Conservation (phyloP, 2,888 invertebrate genomes). For the Hemaris fuciformis region DNA sequence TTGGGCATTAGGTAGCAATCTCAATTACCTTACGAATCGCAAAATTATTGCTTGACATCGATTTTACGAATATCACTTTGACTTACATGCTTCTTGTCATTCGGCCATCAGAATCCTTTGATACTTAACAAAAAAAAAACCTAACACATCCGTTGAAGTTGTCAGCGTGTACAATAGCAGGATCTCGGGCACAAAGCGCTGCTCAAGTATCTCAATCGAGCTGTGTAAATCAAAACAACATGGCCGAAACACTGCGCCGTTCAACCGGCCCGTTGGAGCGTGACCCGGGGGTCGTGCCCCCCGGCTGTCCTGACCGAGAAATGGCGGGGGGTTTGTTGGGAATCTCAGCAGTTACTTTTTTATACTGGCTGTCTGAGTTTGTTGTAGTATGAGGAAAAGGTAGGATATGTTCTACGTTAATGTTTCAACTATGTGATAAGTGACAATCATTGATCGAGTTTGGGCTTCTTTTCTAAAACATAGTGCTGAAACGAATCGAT, state of each 20-base stretch:
- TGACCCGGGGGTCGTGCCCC: not conserved
- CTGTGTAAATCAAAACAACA: constrained; percentile 19
- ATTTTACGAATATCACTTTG: too few species aligned
- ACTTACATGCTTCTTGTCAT: too few species aligned
- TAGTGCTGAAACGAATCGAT: too few species aligned
- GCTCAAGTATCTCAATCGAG: constrained; percentile 41
- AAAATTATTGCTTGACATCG: too few species aligned
- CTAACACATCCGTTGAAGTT: not conserved
- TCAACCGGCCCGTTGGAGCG: not conserved
- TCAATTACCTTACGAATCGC: too few species aligned
- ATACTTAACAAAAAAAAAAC: not conserved
- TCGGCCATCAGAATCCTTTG: not conserved
- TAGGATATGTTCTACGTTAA: too few species aligned
- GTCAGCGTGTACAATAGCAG: not conserved
- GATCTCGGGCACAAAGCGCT: not conserved
- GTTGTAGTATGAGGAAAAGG: too few species aligned
- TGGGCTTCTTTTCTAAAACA: too few species aligned
- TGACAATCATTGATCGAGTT: too few species aligned
- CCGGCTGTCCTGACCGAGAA: not conserved
- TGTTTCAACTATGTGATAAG: too few species aligned
- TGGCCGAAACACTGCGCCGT: not conserved
- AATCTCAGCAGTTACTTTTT: not conserved
- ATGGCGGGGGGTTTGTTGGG: not conserved
- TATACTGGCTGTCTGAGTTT: too few species aligned
- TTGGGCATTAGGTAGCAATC: too few species aligned